These are phyloP conservation scores for Scatophagus argus DNA, from an alignment of 2,113 vertebrate species.

Conservation along the genomic window DNA sequence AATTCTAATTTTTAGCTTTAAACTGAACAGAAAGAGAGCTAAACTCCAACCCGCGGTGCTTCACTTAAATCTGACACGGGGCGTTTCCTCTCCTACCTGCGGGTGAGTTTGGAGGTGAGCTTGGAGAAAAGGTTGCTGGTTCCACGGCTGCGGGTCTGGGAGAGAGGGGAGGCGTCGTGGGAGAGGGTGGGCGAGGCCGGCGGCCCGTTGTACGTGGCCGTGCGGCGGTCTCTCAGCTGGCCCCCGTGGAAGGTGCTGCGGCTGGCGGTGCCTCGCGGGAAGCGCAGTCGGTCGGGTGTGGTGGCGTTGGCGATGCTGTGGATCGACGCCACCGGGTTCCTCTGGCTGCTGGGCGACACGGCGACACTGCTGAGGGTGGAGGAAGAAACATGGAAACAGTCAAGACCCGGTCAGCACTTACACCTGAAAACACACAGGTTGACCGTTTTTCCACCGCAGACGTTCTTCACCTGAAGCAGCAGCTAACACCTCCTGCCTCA, in stretches of 20 bases:
- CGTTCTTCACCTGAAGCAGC: background rate
- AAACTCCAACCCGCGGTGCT: background rate
- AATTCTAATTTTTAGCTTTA: background rate
- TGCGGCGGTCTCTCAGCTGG: conserved; percentile 94
- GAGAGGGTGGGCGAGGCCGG: conserved; percentile 96
- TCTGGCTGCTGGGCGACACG: conserved; percentile 88
- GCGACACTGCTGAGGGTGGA: conserved; percentile 78
- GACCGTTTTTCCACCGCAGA: conserved; percentile 33
- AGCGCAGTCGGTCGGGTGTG: conserved; percentile 93
- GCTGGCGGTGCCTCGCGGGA: conserved; percentile 93
- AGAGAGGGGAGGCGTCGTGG: conserved; percentile 92
- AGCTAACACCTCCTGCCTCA: background rate
- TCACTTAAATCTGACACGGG: background rate
- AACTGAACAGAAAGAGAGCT: background rate
- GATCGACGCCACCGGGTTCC: conserved; percentile 93
- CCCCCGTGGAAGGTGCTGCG: conserved; percentile 97
- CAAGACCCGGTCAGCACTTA: fast-evolving
- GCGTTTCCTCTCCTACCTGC: conserved; percentile 87
- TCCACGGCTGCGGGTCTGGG: conserved; percentile 92
- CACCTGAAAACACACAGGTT: background rate
- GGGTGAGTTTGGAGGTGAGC: conserved; percentile 96
- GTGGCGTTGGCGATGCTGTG: conserved; percentile 94
- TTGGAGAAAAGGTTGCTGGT: conserved; percentile 98
- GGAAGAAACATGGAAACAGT: background rate
- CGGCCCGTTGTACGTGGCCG: conserved; percentile 96